Evolutionary conservation across 2,888 invertebrate species (phyloP).

Genomic region (Polylopha cassiicola): DNA sequence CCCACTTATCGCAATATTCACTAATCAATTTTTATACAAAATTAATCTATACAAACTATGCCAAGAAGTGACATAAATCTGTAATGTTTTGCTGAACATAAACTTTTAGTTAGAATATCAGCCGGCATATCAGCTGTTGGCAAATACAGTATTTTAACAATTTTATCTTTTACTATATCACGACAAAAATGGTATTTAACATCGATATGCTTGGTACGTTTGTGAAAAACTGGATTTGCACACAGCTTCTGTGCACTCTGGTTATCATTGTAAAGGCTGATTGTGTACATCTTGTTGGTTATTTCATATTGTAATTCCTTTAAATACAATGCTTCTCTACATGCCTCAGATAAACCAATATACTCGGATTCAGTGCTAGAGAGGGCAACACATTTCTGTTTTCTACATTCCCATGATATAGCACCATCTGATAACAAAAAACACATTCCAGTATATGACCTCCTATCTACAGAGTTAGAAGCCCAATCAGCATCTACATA

Average conservation of each 20-base stretch:
- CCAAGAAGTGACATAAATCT: too few species aligned
- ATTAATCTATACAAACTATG: too few species aligned
- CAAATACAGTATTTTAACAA: not conserved
- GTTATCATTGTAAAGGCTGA: not conserved
- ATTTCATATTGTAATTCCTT: not conserved
- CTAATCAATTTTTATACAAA: too few species aligned
- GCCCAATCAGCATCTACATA: conserved; percentile 10
- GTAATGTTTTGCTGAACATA: too few species aligned
- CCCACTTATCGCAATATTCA: too few species aligned
- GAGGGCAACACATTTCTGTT: too few species aligned
- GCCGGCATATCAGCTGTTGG: not conserved
- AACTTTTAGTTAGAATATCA: not conserved
- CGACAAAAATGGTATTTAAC: not conserved
- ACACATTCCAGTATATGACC: conserved; percentile 2
- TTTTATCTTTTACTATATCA: not conserved
- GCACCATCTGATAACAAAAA: not conserved
- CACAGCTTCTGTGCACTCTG: too few species aligned
- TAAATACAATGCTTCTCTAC: conserved; percentile 3
- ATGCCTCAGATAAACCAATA: conserved; percentile 1
- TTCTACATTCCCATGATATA: too few species aligned
- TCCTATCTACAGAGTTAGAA: conserved; percentile 3
- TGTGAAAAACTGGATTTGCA: not conserved
- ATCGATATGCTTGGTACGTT: not conserved
- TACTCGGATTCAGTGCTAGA: too few species aligned
- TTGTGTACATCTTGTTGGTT: not conserved